Conservation (phyloP, 1,140 invertebrate species). For the Capitella teleta region DNA sequence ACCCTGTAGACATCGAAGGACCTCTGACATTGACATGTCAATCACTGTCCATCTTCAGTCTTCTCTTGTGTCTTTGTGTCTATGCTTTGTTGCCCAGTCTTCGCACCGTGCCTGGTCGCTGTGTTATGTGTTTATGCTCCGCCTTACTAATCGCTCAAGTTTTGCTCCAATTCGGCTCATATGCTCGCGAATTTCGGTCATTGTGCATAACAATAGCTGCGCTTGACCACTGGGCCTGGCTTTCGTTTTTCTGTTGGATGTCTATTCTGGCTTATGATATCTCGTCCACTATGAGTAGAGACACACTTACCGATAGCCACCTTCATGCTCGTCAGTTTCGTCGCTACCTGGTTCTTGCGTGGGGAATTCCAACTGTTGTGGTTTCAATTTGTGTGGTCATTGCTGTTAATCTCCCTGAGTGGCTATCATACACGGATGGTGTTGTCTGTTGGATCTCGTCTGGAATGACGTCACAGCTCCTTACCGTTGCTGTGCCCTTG, state of each 20-base stretch:
- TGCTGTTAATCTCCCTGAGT: slow-evolving; percentile 24
- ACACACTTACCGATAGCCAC: slow-evolving; percentile 13
- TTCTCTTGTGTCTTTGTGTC: slow-evolving; percentile 24
- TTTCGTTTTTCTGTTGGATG: slow-evolving; percentile 50
- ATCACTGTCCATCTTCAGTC: slow-evolving; percentile 17
- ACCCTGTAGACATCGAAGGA: too few species aligned
- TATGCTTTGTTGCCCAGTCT: slow-evolving; percentile 38
- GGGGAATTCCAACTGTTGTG: slow-evolving; percentile 44
- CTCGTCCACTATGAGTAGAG: slow-evolving; percentile 48
- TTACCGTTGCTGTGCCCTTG: slow-evolving; percentile 38
- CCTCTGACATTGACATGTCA: too few species aligned
- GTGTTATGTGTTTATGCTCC: slow-evolving; percentile 40
- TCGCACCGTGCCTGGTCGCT: slow-evolving; percentile 45
- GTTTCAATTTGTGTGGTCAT: slow-evolving; percentile 38
- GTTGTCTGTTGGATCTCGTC: background rate
- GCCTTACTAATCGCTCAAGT: slow-evolving; percentile 42
- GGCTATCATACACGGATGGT: background rate
- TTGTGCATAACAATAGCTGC: slow-evolving; percentile 33
- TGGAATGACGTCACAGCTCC: slow-evolving; percentile 23
- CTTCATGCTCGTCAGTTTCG: slow-evolving; percentile 35
- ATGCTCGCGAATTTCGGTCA: background rate
- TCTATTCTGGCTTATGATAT: slow-evolving; percentile 49
- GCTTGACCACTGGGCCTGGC: slow-evolving; percentile 45
- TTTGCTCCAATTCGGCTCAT: slow-evolving; percentile 37
- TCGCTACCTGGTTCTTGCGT: slow-evolving; percentile 45